Conservation (phyloP, 2,113 vertebrate genomes). For the Corythaixoides concolor region DNA sequence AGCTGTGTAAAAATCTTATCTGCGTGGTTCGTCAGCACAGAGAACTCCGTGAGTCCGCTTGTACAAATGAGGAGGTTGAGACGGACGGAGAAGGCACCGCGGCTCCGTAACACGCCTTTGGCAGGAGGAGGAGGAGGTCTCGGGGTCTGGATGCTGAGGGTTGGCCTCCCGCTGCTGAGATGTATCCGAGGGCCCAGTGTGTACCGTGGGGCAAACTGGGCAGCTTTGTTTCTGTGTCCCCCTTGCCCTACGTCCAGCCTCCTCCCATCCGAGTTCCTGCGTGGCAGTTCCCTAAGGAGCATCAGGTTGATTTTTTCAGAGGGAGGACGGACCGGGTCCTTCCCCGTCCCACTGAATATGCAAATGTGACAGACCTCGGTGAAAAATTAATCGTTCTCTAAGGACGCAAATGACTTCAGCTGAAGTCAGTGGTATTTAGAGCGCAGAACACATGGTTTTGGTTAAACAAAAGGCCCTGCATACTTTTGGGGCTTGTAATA, state of each 20-base stretch:
- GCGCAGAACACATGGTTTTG: neutral
- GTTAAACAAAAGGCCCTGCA: slow-evolving; percentile 5
- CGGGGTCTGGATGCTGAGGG: rapidly evolving
- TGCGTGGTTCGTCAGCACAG: neutral
- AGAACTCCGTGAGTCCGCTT: rapidly evolving
- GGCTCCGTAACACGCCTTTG: neutral
- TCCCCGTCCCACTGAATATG: neutral
- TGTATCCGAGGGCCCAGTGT: too few relatives aligned
- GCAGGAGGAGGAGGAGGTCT: neutral
- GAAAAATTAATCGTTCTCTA: neutral
- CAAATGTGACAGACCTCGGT: too few relatives aligned
- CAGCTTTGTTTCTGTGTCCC: rapidly evolving
- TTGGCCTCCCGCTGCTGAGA: neutral
- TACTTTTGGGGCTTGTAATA: slow-evolving; percentile 29
- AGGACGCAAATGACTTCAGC: neutral
- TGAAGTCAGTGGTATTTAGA: neutral
- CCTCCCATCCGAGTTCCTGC: neutral
- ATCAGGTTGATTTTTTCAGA: neutral
- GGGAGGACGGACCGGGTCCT: neutral
- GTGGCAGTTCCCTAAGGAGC: neutral
- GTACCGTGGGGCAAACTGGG: neutral
- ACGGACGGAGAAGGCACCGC: rapidly evolving
- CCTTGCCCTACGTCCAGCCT: neutral
- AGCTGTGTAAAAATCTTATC: neutral
- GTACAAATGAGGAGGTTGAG: neutral